Conservation (phyloP, 2,888 invertebrate genomes). For the Dynastes grantii region DNA sequence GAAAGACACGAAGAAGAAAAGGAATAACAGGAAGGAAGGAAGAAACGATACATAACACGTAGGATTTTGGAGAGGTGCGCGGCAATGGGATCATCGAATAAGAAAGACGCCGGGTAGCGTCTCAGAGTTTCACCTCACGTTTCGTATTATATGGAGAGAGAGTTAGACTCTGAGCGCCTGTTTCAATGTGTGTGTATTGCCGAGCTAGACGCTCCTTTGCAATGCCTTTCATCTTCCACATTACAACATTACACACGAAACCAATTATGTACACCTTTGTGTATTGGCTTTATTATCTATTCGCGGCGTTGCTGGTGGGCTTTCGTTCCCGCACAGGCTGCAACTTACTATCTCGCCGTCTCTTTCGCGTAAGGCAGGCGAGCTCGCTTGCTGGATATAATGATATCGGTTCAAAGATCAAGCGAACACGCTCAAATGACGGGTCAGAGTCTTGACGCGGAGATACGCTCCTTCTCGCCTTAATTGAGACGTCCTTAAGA, state of each 20-base stretch:
- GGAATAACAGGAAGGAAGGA: background rate
- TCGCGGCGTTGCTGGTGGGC: conserved; percentile 58
- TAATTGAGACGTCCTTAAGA: too few species aligned
- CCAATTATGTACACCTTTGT: conserved; percentile 70
- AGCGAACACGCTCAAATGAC: conserved; percentile 45
- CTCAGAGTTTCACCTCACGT: conserved; percentile 66
- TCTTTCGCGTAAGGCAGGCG: background rate
- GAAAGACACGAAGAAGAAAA: background rate
- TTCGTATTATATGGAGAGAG: conserved; percentile 65
- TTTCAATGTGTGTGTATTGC: background rate
- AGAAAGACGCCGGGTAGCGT: background rate
- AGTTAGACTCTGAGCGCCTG: conserved; percentile 3
- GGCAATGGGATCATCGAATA: background rate
- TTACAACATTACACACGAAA: conserved; percentile 70
- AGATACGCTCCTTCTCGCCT: background rate
- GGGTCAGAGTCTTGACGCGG: background rate
- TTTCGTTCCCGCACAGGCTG: conserved; percentile 37
- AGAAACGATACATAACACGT: too few species aligned
- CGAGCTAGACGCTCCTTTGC: conserved; percentile 61
- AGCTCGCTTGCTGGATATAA: background rate
- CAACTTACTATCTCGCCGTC: conserved; percentile 1
- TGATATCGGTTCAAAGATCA: conserved; percentile 54
- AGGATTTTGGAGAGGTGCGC: background rate
- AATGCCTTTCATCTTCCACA: conserved; percentile 69
- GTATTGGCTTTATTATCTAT: conserved; percentile 67